Conservation (phyloP, 2,113 vertebrate species). For the Ammodytes dubius region DNA sequence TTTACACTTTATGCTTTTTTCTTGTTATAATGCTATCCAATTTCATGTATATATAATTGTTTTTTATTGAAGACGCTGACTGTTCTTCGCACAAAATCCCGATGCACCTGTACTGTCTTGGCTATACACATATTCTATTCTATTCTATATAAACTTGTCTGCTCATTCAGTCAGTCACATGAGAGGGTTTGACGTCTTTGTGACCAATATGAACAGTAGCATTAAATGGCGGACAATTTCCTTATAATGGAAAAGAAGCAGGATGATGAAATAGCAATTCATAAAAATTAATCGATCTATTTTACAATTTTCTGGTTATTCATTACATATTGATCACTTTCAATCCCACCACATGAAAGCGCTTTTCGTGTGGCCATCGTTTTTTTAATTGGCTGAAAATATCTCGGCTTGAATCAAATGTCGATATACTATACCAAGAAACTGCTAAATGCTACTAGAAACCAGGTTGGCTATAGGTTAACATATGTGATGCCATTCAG, state of each 20-base stretch:
- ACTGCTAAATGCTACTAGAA: neutral
- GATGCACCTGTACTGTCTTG: no score
- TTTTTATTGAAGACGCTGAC: no score
- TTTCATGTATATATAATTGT: no score
- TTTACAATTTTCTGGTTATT: neutral
- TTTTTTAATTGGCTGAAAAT: slow-evolving; percentile 1
- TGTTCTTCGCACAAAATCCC: no score
- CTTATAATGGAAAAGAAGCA: neutral
- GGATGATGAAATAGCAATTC: neutral
- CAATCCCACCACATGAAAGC: no score
- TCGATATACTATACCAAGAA: neutral
- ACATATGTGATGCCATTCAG: neutral
- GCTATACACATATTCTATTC: no score
- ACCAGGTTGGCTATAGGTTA: neutral
- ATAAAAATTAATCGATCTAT: neutral
- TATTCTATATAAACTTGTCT: no score
- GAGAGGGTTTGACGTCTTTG: neutral
- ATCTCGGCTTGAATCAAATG: neutral
- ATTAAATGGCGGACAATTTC: neutral
- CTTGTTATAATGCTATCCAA: no score
- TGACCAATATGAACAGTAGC: neutral
- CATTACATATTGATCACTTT: neutral
- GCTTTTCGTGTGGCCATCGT: neutral
- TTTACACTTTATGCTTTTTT: no score
- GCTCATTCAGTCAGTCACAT: neutral